A percentile compares a stretch with the other conserved stretches of the same genome.
Conservation (phyloP, 2,888 invertebrate species). For the Pseudococcus viburni region DNA sequence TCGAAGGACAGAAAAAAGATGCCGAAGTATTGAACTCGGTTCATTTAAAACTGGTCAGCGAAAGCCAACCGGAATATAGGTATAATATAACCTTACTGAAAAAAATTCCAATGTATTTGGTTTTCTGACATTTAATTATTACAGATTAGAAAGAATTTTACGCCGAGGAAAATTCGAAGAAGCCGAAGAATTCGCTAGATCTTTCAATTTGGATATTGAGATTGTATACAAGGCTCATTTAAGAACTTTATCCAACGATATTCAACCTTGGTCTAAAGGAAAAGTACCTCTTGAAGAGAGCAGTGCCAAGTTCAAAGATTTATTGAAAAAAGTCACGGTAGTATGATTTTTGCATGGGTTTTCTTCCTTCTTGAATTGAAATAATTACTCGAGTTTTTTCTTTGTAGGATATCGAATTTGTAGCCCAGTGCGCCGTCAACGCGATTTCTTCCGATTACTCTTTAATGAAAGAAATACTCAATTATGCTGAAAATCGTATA, state of each 20-base stretch:
- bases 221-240: constrained; percentile 72
- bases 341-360: neutral
- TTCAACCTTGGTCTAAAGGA: constrained; percentile 70
- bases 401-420: constrained; percentile 71
- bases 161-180: constrained; percentile 72
- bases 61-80: constrained; percentile 72
- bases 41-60: constrained; percentile 71
- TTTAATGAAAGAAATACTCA: constrained; percentile 70
- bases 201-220: constrained; percentile 72
- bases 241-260: constrained; percentile 70
- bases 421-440: constrained; percentile 72
- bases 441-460: constrained; percentile 70
- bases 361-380: neutral
- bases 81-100: constrained; percentile 33
- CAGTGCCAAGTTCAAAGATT: constrained; percentile 71
- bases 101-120: neutral
- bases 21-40: constrained; percentile 67
- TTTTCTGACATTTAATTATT: neutral
- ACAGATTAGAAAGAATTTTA: constrained; percentile 72
- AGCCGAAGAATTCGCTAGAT: constrained; percentile 73
- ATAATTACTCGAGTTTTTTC: neutral
- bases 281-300: constrained; percentile 69
- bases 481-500: constrained; percentile 70
- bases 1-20: constrained; percentile 70
- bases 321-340: constrained; percentile 72